Evolutionary conservation across 1,140 invertebrate species (phyloP).

Genomic region (Chironomus striatipennis): DNA sequence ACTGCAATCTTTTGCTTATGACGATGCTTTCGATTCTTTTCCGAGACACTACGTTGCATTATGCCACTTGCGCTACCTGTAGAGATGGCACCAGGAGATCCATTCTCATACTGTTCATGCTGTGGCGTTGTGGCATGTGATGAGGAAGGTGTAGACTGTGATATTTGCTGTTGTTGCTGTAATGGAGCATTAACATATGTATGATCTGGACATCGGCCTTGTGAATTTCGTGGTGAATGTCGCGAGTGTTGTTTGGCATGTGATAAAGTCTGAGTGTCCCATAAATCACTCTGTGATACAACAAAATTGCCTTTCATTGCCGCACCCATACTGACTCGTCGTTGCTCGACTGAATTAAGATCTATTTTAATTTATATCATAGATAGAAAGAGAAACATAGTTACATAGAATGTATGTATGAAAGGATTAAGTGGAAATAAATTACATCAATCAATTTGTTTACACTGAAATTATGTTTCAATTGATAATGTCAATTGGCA

Average conservation of each 20-base stretch:
- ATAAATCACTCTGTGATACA: slow-evolving; percentile 53
- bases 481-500: not conserved
- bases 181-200: slow-evolving; percentile 24
- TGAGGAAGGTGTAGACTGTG: not conserved
- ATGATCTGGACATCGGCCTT: slow-evolving; percentile 35
- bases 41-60: slow-evolving; percentile 50
- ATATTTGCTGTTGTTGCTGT: not conserved
- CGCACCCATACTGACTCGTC: slow-evolving; percentile 37
- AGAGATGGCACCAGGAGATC: not conserved
- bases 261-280: slow-evolving; percentile 52
- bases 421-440: not conserved
- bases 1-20: slow-evolving; percentile 43
- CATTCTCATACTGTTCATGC: slow-evolving; percentile 1
- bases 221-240: slow-evolving; percentile 39
- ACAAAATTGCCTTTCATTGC: slow-evolving; percentile 49
- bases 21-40: slow-evolving; percentile 44
- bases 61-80: slow-evolving; percentile 36
- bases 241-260: slow-evolving; percentile 47
- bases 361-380: not conserved
- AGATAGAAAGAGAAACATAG: not conserved
- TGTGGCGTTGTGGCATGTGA: not conserved
- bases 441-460: not conserved
- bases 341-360: slow-evolving; percentile 28
- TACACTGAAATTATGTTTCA: not conserved
- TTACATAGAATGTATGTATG: not conserved